phyloP scores from a whole-genome alignment of 2,888 invertebrate species.

The Choreutis nemorana region DNA sequence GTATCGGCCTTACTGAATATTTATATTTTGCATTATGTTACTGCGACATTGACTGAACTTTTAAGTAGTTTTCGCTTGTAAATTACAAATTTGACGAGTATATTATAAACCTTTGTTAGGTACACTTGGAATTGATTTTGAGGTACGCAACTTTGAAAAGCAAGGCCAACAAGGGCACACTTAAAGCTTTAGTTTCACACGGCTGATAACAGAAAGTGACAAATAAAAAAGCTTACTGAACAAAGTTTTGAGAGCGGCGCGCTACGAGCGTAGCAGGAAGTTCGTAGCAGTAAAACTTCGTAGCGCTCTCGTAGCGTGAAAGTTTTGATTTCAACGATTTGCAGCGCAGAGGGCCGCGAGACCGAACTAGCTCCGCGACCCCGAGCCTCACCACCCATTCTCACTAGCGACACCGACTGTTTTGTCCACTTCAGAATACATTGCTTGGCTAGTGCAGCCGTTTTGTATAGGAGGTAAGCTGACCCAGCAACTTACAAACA shows the following conservation, averaged over 20 bases:
- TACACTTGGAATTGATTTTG: too few species aligned
- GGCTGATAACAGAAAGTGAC: conserved; percentile 59
- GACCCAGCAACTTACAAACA: conserved; percentile 26
- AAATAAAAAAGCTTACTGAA: conserved; percentile 62
- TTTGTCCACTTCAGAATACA: conserved; percentile 15
- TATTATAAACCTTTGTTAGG: too few species aligned
- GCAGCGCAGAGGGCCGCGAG: conserved; percentile 57
- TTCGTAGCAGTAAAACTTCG: conserved; percentile 66
- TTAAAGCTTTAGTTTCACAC: conserved; percentile 40
- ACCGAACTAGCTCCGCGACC: conserved; percentile 52
- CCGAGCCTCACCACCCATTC: conserved; percentile 26
- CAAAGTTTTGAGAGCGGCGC: conserved; percentile 62
- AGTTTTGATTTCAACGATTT: conserved; percentile 68
- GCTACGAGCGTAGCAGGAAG: conserved; percentile 65
- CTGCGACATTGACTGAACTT: too few species aligned
- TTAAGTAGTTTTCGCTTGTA: too few species aligned
- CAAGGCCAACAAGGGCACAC: conserved; percentile 21
- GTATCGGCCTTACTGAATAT: too few species aligned
- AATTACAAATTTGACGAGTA: too few species aligned
- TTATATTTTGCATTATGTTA: too few species aligned
- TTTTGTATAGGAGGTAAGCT: background rate
- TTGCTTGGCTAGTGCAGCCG: conserved; percentile 13
- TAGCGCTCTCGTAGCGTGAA: conserved; percentile 66
- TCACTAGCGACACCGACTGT: conserved; percentile 3
- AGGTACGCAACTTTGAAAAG: too few species aligned